These are phyloP conservation scores for Ascidia mentula DNA, from an alignment of 23 tunicate genomes.

Conservation along the genomic window DNA sequence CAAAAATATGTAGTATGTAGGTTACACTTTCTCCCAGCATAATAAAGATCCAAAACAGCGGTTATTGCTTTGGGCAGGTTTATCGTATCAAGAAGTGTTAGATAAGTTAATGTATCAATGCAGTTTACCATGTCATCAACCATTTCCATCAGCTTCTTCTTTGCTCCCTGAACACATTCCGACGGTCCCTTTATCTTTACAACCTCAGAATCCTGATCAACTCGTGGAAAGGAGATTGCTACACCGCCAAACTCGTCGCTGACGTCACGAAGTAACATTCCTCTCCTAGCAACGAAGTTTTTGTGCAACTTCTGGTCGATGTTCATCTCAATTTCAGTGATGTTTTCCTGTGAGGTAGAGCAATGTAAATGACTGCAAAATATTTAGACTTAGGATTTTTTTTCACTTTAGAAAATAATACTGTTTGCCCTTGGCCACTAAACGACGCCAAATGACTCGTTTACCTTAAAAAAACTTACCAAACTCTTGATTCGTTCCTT, in stretches of 20 bases:
- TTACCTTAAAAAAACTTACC: conserved; percentile 61
- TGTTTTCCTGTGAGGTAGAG: conserved; percentile 54
- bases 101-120: not conserved
- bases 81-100: too few relatives aligned
- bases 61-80: too few relatives aligned
- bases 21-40: too few relatives aligned
- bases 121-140: conserved; percentile 85
- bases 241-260: conserved; percentile 97
- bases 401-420: too few relatives aligned
- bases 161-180: conserved; percentile 91
- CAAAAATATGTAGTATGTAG: too few relatives aligned
- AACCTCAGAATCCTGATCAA: conserved; percentile 66
- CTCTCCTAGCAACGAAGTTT: conserved; percentile 86
- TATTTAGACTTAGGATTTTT: too few relatives aligned
- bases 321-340: conserved; percentile 67
- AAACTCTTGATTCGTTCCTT: conserved; percentile 48
- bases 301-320: conserved; percentile 90
- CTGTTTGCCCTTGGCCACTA: too few relatives aligned
- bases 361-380: too few relatives aligned
- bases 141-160: conserved; percentile 64
- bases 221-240: conserved; percentile 91
- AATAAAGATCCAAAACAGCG: too few relatives aligned
- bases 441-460: too few relatives aligned
- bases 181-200: conserved; percentile 94
- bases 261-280: conserved; percentile 78